phyloP scores from a whole-genome alignment of 2,113 vertebrate species.

The Oncorhynchus masou region DNA sequence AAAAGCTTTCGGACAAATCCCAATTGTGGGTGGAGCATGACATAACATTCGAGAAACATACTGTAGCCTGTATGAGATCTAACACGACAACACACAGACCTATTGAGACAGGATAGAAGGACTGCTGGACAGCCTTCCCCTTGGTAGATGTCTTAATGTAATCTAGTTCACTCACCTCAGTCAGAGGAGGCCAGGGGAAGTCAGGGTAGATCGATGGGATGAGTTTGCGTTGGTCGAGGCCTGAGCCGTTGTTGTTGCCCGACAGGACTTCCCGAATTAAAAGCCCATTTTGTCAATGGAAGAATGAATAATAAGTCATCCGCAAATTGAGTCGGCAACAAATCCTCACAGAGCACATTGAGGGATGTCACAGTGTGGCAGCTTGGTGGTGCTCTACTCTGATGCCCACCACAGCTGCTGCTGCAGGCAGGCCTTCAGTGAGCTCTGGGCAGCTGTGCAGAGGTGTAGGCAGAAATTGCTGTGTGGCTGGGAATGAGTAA shows the following conservation, averaged over 20 bases:
- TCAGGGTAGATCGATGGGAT: constrained; percentile 36
- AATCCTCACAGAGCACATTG: constrained; percentile 47
- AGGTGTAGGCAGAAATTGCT: background rate
- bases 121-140: background rate
- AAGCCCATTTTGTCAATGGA: constrained; percentile 56
- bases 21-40: no score
- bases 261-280: constrained; percentile 63
- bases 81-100: background rate
- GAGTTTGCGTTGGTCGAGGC: constrained; percentile 22
- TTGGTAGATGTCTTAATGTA: constrained; percentile 13
- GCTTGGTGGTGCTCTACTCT: background rate
- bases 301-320: constrained; percentile 65
- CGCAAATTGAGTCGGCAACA: constrained; percentile 43
- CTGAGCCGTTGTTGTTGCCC: constrained; percentile 40
- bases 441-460: background rate
- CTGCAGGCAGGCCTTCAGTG: no score
- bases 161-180: constrained; percentile 20
- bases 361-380: constrained; percentile 38
- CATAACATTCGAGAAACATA: background rate
- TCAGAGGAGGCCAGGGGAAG: constrained; percentile 28
- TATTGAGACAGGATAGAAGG: background rate
- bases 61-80: background rate
- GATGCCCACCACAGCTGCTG: no score
- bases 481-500: no score
- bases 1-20: background rate